These are phyloP conservation scores for Apoda limacodes DNA, from an alignment of 2,888 invertebrate genomes.

Conservation along the genomic window DNA sequence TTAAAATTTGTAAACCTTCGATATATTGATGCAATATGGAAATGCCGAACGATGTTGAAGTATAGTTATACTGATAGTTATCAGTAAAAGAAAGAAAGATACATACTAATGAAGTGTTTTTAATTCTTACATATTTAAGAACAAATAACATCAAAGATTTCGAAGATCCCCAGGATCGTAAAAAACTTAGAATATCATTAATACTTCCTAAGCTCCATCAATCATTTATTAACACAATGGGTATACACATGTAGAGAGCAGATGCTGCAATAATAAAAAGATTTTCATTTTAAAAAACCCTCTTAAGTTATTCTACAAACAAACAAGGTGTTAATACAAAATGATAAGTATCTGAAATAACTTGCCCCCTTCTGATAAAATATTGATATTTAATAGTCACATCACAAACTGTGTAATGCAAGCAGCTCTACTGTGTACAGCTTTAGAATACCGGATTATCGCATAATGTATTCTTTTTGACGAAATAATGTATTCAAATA, in stretches of 20 bases:
- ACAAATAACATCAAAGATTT: no score
- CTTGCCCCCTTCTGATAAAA: constrained; percentile 52
- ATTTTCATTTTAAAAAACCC: constrained; percentile 34
- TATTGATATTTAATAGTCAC: constrained; percentile 64
- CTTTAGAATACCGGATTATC: constrained; percentile 57
- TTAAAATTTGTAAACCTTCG: no score
- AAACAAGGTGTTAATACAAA: constrained; percentile 63
- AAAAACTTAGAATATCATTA: no score
- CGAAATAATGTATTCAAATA: constrained; percentile 19
- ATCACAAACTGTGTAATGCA: constrained; percentile 53
- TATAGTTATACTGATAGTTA: no score
- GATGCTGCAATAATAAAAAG: constrained; percentile 40
- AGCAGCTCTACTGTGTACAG: constrained; percentile 45
- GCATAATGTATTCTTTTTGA: constrained; percentile 52
- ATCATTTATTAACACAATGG: constrained; percentile 37
- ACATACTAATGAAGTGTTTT: no score
- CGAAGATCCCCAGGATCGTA: no score
- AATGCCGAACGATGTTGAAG: no score
- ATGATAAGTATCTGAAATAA: constrained; percentile 51
- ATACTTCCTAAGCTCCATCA: no score
- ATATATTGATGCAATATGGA: no score
- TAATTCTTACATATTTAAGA: no score
- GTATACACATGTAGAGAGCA: constrained; percentile 27
- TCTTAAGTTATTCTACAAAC: constrained; percentile 38
- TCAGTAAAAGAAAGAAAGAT: no score